phyloP scores from a whole-genome alignment of 53 echinoderm and acorn worm genomes.

The Echinometra lucunter region DNA sequence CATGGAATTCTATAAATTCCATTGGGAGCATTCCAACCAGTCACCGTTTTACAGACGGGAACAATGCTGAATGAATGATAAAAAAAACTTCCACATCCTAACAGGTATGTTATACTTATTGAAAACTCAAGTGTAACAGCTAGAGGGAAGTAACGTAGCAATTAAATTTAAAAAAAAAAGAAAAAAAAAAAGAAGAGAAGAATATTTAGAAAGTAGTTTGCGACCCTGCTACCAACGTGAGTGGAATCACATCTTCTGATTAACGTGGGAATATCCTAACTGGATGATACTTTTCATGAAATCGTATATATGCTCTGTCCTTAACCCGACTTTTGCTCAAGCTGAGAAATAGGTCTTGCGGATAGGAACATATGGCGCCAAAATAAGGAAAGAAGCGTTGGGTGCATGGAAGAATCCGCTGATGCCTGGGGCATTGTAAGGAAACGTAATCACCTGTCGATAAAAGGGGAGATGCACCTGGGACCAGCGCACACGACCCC shows the following conservation, averaged over 20 bases:
- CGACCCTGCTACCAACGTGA: not conserved
- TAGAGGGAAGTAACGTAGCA: too few relatives aligned
- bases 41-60: too few relatives aligned
- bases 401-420: not conserved
- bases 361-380: not conserved
- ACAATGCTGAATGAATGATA: too few relatives aligned
- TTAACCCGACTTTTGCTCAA: not conserved
- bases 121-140: too few relatives aligned
- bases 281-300: conserved; percentile 15
- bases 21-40: too few relatives aligned
- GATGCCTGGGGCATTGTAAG: not conserved
- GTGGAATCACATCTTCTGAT: not conserved
- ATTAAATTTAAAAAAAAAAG: not conserved
- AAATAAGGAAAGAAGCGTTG: not conserved
- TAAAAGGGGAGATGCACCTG: conserved; percentile 51
- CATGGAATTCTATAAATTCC: too few relatives aligned
- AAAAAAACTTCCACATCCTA: too few relatives aligned
- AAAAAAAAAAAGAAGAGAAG: not conserved
- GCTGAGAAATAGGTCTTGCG: not conserved
- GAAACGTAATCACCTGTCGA: conserved; percentile 62
- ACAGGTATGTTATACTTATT: too few relatives aligned
- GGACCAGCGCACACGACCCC: conserved; percentile 43
- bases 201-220: not conserved
- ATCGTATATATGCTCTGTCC: not conserved
- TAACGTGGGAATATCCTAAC: not conserved